These are phyloP conservation scores for Sardina pilchardus DNA, from an alignment of 2,113 vertebrate species.

Conservation along the genomic window DNA sequence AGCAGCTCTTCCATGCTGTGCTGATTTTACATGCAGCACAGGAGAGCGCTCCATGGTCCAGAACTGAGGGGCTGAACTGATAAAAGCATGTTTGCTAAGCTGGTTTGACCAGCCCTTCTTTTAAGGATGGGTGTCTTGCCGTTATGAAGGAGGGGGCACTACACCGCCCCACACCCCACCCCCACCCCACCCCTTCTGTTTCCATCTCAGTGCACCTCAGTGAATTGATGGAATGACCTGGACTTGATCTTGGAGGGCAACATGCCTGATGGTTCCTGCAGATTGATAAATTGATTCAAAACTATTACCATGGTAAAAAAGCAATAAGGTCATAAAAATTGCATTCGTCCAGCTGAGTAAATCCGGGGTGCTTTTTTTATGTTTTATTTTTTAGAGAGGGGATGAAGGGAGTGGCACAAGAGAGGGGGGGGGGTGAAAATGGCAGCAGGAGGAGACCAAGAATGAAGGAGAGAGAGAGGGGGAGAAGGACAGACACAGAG, in stretches of 20 bases:
- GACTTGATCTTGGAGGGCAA: conserved; percentile 99
- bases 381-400: conserved; percentile 56
- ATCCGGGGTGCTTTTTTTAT: conserved; percentile 88
- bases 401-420: conserved; percentile 81
- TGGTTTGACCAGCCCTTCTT: conserved; percentile 81
- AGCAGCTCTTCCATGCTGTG: not conserved
- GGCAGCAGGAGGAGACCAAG: conserved; percentile 18
- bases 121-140: conserved; percentile 52
- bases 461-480: conserved; percentile 63
- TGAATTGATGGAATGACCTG: conserved; percentile 99
- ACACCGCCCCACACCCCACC: not conserved
- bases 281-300: conserved; percentile 99
- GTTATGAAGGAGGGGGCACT: conserved; percentile 39
- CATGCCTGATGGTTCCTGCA: conserved; percentile 92
- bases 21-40: not conserved
- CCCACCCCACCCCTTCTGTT: conserved; percentile 49
- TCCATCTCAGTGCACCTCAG: conserved; percentile 86
- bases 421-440: conserved; percentile 63
- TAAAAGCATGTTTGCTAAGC: conserved; percentile 88
- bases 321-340: conserved; percentile 99
- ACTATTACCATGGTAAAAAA: conserved; percentile 99
- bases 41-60: conserved; percentile 35
- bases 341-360: conserved; percentile 97
- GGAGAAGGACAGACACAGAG: not conserved
- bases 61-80: conserved; percentile 82